Evolutionary conservation across 2,113 vertebrate genomes (phyloP).

Genomic region (Corydoras maculifer): DNA sequence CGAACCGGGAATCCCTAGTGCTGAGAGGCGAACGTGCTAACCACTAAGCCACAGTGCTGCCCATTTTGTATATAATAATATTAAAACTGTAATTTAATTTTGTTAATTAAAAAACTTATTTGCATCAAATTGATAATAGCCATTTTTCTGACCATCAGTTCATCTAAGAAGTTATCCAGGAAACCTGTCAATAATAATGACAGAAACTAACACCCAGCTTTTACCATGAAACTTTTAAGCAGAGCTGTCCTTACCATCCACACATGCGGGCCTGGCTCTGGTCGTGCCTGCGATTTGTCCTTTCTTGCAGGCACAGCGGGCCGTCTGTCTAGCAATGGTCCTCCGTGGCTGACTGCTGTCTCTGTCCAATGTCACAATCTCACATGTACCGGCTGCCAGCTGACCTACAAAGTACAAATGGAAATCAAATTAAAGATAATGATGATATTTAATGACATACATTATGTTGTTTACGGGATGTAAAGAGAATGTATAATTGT

Average conservation of each 20-base stretch:
- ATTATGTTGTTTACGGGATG: too few relatives aligned
- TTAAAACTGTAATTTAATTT: too few relatives aligned
- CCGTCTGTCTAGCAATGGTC: slow-evolving; percentile 97
- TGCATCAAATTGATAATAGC: too few relatives aligned
- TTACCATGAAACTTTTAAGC: background rate
- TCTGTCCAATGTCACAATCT: slow-evolving; percentile 95
- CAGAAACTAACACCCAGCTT: slow-evolving; percentile 10
- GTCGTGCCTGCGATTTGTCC: slow-evolving; percentile 98
- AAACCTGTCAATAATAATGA: background rate
- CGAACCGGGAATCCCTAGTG: too few relatives aligned
- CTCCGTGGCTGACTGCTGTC: slow-evolving; percentile 95
- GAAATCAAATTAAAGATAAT: slow-evolving; percentile 3
- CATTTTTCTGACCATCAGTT: too few relatives aligned
- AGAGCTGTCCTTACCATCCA: slow-evolving; percentile 81
- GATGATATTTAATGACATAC: too few relatives aligned
- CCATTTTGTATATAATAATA: too few relatives aligned
- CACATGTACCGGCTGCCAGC: slow-evolving; percentile 94
- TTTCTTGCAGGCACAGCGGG: slow-evolving; percentile 97
- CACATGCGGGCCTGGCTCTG: slow-evolving; percentile 93
- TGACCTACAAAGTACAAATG: slow-evolving; percentile 77
- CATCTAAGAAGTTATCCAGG: too few relatives aligned
- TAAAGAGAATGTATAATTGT: too few relatives aligned
- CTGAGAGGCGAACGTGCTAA: too few relatives aligned
- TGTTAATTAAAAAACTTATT: too few relatives aligned
- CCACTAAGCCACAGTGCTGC: too few relatives aligned